Evolutionary conservation across 2,113 vertebrate species (phyloP).

Genomic region (Halichoerus grypus): DNA sequence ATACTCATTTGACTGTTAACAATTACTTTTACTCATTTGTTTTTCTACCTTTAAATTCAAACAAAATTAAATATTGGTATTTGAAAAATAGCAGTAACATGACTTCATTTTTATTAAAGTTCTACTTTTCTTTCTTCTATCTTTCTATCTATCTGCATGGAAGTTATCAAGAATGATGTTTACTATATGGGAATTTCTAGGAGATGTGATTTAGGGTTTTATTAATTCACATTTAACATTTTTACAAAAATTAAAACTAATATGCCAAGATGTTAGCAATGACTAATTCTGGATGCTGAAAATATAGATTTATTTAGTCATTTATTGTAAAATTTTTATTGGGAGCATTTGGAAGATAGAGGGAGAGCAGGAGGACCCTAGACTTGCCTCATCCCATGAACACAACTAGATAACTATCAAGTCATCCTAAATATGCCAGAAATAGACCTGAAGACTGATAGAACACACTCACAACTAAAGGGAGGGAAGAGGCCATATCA

Average conservation of each 20-base stretch:
- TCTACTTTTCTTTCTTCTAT: constrained; percentile 17
- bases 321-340: constrained; percentile 7
- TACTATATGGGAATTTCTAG: constrained; percentile 29
- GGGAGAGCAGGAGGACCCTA: background rate
- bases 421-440: background rate
- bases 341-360: background rate
- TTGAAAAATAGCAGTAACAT: background rate
- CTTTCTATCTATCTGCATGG: background rate
- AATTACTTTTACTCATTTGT: background rate
- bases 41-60: constrained; percentile 33
- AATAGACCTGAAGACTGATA: background rate
- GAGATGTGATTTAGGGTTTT: background rate
- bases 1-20: background rate
- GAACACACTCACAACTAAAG: background rate
- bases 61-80: background rate
- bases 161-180: background rate
- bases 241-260: constrained; percentile 15
- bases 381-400: background rate
- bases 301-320: background rate
- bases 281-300: background rate
- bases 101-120: background rate
- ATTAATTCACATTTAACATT: background rate
- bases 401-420: background rate
- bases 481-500: background rate
- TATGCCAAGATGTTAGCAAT: background rate